These are phyloP conservation scores for Florisuga fusca DNA, from an alignment of 2,797 vertebrate species.

Conservation along the genomic window DNA sequence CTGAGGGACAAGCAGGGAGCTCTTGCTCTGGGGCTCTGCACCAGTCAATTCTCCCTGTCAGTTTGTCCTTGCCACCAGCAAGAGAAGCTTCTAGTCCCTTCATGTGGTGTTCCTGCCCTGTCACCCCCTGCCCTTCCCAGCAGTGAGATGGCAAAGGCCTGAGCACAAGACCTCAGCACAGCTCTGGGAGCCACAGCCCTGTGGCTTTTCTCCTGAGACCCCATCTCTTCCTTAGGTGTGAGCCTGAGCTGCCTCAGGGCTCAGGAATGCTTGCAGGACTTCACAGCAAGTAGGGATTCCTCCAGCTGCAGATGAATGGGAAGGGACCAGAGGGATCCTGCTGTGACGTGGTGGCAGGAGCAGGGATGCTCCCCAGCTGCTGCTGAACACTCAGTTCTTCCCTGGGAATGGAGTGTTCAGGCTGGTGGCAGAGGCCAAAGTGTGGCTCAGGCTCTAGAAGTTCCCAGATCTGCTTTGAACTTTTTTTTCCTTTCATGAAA, in stretches of 20 bases:
- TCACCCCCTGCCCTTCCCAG: background rate
- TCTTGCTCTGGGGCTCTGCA: background rate
- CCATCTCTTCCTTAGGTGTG: constrained; percentile 36
- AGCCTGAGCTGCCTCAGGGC: background rate
- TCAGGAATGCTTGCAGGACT: background rate
- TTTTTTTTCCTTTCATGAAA: background rate
- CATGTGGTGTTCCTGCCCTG: background rate
- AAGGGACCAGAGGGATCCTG: background rate
- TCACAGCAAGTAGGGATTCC: background rate
- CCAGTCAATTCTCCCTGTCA: background rate
- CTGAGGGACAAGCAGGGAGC: background rate
- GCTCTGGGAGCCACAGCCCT: constrained; percentile 13
- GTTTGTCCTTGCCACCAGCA: constrained; percentile 42
- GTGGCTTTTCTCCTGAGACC: constrained; percentile 41
- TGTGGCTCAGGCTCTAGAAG: background rate
- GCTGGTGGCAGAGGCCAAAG: background rate
- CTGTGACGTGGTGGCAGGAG: background rate
- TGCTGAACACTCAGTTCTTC: background rate
- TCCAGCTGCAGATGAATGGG: background rate
- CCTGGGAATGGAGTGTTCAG: background rate
- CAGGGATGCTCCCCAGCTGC: background rate
- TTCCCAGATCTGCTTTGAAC: background rate
- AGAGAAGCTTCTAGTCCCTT: constrained; percentile 9
- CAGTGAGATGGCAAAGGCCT: background rate
- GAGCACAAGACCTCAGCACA: background rate